Conservation (phyloP, 2,113 vertebrate genomes). For the Protobothrops flavoviridis region DNA sequence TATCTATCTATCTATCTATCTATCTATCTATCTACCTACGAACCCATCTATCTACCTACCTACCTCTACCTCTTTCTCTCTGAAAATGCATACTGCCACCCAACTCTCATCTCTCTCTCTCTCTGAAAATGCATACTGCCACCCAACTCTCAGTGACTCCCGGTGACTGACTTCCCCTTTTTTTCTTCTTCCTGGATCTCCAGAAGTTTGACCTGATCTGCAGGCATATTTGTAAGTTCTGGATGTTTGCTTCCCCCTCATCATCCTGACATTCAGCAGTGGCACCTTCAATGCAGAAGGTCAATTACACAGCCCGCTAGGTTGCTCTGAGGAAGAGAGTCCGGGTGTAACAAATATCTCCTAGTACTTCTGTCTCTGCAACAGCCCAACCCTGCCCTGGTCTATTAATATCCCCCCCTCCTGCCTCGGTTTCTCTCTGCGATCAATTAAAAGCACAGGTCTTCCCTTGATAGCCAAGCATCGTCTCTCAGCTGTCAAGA, state of each 20-base stretch:
- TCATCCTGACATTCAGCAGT: background rate
- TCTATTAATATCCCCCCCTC: background rate
- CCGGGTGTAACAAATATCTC: background rate
- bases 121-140: no score
- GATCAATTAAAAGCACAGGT: background rate
- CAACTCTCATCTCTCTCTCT: no score
- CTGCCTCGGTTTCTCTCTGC: background rate
- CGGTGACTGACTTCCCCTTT: background rate
- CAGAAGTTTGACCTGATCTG: background rate
- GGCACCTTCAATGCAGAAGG: background rate
- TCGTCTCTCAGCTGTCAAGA: background rate
- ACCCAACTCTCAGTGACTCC: no score
- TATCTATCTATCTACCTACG: no score
- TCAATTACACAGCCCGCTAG: background rate
- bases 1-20: no score
- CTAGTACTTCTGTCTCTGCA: background rate
- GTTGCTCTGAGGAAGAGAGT: background rate
- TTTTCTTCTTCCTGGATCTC: background rate
- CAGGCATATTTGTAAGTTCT: background rate
- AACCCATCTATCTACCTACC: no score
- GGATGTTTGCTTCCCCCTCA: background rate
- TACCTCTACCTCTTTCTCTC: no score
- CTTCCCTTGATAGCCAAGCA: background rate
- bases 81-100: no score
- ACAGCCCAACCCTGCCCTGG: background rate